Percentiles rank a stretch among this genome's conserved stretches.
Evolutionary conservation across 2,888 invertebrate species (phyloP).

Genomic region (Rotaria magnacalcarata): DNA sequence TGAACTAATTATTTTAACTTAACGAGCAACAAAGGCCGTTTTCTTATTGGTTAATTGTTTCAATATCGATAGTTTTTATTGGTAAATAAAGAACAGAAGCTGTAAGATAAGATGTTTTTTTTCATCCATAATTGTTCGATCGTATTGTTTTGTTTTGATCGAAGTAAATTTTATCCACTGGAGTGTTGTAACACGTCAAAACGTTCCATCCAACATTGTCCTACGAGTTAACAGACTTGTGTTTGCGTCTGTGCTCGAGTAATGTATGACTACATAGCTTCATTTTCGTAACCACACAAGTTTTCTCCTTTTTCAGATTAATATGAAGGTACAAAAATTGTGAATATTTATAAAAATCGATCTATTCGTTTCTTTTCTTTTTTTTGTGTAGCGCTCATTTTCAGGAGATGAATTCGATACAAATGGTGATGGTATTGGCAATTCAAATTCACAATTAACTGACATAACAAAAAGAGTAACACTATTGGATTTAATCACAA

Average conservation of each 20-base stretch:
- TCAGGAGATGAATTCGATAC: slow-evolving; percentile 20
- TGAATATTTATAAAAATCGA: neutral
- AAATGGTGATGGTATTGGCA: slow-evolving; percentile 25
- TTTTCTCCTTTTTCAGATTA: neutral
- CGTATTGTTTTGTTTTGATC: neutral
- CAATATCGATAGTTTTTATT: neutral
- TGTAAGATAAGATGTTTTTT: neutral
- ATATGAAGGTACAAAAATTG: slow-evolving; percentile 9
- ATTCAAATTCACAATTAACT: neutral
- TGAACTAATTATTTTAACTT: neutral
- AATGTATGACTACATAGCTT: neutral
- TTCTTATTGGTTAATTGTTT: neutral
- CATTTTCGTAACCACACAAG: neutral
- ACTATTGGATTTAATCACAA: neutral
- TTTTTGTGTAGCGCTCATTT: neutral
- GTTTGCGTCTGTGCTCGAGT: slow-evolving; percentile 29
- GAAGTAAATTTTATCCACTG: neutral
- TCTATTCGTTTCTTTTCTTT: neutral
- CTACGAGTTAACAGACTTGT: slow-evolving; percentile 24
- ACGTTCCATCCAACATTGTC: neutral
- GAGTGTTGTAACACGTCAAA: neutral
- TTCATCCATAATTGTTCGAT: neutral
- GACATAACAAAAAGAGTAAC: neutral
- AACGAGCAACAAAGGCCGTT: neutral
- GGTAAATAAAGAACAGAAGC: neutral